Base-by-base conservation (phyloP, 2,113 vertebrate genomes). In the Nesospiza acunhae region DNA sequence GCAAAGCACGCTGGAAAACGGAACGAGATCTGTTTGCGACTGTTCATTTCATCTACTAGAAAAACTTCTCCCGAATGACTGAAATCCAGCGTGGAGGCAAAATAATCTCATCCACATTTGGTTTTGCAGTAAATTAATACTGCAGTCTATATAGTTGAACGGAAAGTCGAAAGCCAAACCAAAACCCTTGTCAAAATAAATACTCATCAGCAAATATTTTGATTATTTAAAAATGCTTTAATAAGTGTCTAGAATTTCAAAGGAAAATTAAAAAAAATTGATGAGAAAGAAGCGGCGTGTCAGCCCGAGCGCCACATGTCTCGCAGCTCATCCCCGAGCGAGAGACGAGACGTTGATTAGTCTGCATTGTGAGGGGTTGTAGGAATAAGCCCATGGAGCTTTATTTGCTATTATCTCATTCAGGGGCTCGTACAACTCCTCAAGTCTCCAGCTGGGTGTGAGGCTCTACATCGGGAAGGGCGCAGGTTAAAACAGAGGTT, bases 151-250 rank as follows among this genome's bases (percentile, higher is more conserved):
- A 88, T 30, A 95, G 97, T 75, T 88, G 94, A 94, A 94, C 10
- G 56, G 97, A 96, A 97, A 97, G 91, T 94, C 52, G 84, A 97
- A 97, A 94, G 93, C 96, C 96, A 98, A 96, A 96, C 94, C 88
- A 50, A 97, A 91, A 47, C 46, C 87, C 95, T 97, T 98, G 97
- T 97, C 96, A 98, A 98, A 98, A 98, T 98, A 98, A 98, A 98
- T 97, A 98, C 94, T 98, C 97, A 98, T 98, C 97, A 98, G 97
- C 94, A 98, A 98, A 98, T 98, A 98, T 97, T 98, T 98, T 95
- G 96, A 97, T 98, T 97, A 98, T 96, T 97, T 98, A 76, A 98
- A 98, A 98, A 97, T 93, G 68, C 93, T 97, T 97, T 96, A 96
- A 95, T 95, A 94, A 88, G 73, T 44, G 89, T 72, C 96, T 96